phyloP scores from a whole-genome alignment of 2,797 vertebrate genomes.

The Todus mexicanus region DNA sequence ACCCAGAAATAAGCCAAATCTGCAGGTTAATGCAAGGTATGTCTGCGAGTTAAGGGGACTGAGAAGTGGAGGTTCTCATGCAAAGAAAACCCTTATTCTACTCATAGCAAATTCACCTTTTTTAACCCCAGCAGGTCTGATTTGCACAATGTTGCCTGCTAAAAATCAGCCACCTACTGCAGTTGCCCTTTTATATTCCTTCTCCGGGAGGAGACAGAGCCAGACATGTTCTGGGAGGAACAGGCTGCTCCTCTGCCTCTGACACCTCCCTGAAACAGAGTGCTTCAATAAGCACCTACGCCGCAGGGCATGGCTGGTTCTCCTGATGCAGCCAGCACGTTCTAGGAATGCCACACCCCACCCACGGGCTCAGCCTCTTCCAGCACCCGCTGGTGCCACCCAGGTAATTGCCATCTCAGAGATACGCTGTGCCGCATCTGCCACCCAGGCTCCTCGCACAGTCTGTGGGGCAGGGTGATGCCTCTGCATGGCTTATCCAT shows the following conservation, averaged over 20 bases:
- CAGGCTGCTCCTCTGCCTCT: constrained; percentile 7
- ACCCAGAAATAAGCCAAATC: neutral
- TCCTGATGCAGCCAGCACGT: neutral
- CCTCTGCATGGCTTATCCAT: neutral
- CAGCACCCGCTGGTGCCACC: neutral
- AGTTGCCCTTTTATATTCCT: constrained; percentile 15
- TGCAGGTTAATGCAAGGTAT: neutral
- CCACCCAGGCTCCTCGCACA: rapidly evolving
- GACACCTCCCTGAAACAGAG: constrained; percentile 8
- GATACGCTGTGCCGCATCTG: neutral
- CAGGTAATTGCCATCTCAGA: neutral
- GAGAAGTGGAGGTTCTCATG: neutral
- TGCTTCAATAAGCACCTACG: neutral
- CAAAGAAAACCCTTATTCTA: neutral
- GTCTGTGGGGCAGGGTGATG: neutral
- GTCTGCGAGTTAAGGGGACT: neutral
- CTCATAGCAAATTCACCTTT: neutral
- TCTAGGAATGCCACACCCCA: constrained; percentile 24
- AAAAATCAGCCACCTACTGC: neutral
- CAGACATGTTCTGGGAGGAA: constrained; percentile 54
- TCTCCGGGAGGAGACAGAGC: constrained; percentile 1
- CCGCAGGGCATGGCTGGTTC: constrained; percentile 8
- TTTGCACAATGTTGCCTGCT: neutral
- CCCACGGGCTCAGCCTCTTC: neutral
- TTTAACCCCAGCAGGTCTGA: neutral